phyloP scores from a whole-genome alignment of 2,113 vertebrate species.

The Thermophis baileyi region DNA sequence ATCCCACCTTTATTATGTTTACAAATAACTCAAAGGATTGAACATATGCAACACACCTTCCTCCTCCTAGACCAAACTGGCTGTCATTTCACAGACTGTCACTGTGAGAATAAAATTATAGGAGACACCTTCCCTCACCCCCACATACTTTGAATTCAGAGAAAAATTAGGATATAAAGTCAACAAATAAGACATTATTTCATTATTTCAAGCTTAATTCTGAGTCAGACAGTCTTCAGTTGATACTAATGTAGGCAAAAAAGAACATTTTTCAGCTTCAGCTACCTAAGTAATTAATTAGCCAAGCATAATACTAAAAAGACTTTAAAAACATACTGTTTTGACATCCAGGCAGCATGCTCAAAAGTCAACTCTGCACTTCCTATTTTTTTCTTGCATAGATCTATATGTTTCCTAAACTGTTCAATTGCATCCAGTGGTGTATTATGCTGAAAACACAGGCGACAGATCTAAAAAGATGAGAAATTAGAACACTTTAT shows the following conservation, averaged over 20 bases:
- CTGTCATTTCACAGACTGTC: background rate
- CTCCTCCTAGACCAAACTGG: background rate
- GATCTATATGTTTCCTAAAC: slow-evolving; percentile 95
- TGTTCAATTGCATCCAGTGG: slow-evolving; percentile 95
- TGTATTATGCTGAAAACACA: slow-evolving; percentile 98
- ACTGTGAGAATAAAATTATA: background rate
- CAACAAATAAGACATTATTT: background rate
- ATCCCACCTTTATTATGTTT: background rate
- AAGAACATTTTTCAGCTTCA: background rate
- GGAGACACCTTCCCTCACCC: background rate
- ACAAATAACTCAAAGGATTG: background rate
- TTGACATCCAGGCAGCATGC: slow-evolving; percentile 97
- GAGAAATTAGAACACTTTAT: slow-evolving; percentile 10
- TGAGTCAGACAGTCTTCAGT: background rate
- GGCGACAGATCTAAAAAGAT: slow-evolving; percentile 85
- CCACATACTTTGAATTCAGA: background rate
- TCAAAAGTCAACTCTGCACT: slow-evolving; percentile 94
- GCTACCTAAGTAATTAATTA: background rate
- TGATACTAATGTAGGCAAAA: background rate
- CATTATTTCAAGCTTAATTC: background rate
- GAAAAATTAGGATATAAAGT: background rate
- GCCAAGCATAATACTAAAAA: slow-evolving; percentile 1
- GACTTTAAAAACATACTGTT: slow-evolving; percentile 81
- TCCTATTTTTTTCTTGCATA: slow-evolving; percentile 98
- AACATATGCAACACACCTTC: background rate